phyloP scores from a whole-genome alignment of 2,888 invertebrate genomes.

The Archaeoteleia sp. region DNA sequence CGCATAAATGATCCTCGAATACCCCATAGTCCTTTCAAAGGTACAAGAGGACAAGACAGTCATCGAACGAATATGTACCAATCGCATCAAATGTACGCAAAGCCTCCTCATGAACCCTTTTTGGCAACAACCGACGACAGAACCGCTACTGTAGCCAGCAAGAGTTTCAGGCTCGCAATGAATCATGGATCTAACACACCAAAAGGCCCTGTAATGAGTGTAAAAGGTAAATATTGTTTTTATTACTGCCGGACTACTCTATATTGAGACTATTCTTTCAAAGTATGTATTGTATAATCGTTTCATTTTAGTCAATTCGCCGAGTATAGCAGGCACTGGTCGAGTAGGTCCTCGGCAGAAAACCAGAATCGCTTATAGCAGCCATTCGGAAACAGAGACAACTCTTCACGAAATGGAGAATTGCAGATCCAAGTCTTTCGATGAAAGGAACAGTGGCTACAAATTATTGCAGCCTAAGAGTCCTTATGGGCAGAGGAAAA shows the following conservation, averaged over 20 bases:
- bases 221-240: constrained; percentile 68
- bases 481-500: constrained; percentile 58
- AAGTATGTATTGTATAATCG: too few relatives aligned
- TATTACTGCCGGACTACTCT: too few relatives aligned
- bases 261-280: too few relatives aligned
- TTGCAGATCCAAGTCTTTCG: constrained; percentile 62
- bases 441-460: constrained; percentile 60
- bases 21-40: constrained; percentile 57
- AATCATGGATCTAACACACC: constrained; percentile 59
- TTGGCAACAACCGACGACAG: constrained; percentile 59
- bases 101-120: constrained; percentile 33
- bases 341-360: constrained; percentile 74
- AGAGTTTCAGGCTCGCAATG: constrained; percentile 64
- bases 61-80: constrained; percentile 61
- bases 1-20: constrained; percentile 52
- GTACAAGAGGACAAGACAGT: constrained; percentile 58
- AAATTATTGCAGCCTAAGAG: constrained; percentile 58
- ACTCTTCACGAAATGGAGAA: constrained; percentile 51
- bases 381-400: constrained; percentile 64
- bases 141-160: constrained; percentile 62
- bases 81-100: constrained; percentile 54
- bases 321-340: constrained; percentile 73
- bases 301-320: constrained; percentile 71
- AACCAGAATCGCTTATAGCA: constrained; percentile 67
- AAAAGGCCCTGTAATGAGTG: constrained; percentile 68